Base-by-base conservation (phyloP, 2,888 invertebrate genomes). In the Myopa tessellatipennis region DNA sequence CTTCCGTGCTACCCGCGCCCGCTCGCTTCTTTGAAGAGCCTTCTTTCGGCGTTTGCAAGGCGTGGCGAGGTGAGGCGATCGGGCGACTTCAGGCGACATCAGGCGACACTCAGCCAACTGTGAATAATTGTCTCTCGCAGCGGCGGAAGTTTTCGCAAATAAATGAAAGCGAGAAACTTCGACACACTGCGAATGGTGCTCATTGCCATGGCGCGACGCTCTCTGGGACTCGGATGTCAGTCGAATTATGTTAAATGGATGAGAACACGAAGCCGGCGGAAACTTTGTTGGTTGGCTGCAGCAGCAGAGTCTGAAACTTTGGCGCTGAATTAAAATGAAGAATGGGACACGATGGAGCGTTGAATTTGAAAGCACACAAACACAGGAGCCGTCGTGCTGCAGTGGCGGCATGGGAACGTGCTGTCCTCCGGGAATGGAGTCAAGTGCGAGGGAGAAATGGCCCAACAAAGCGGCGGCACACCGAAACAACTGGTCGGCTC, bases 71-170 rank as follows among this genome's bases (percentile, higher is more conserved):
- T 1, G 12, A 18, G 26, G 18, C 63, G 26, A 4, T 63, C 34
- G 12, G 18, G 18, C 52, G 70, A 18, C 74, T 58, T 50, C 74
- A 74, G 79, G 65, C 77, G 77, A 79, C 79, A 80, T 80, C 75
- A 78, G 63, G 52, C 26, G 26, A 26, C 76, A 81, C 79, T 77
- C 78, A 80, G 73, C 78, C 80, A 80, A 80, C 79, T 81, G 81
- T 80, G 75, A 79, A 80, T 81, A 80, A 81, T 81, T 81, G 69
- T 50, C 69, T 18, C 18, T 18, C 8, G 14, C 55, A 55, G 34
- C 16, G 8, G 38, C 34, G 26, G 65, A 65, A 65, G 65, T 65
- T 65, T 18, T 34, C 61, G 65, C 65, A 36, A 65, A 36, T 65
- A 5, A 36, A 8, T 36, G 65, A 10, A 34, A 69, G 50, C 36